Evolutionary conservation across 2,113 vertebrate genomes (phyloP).

Genomic region (Pluvialis apricaria): DNA sequence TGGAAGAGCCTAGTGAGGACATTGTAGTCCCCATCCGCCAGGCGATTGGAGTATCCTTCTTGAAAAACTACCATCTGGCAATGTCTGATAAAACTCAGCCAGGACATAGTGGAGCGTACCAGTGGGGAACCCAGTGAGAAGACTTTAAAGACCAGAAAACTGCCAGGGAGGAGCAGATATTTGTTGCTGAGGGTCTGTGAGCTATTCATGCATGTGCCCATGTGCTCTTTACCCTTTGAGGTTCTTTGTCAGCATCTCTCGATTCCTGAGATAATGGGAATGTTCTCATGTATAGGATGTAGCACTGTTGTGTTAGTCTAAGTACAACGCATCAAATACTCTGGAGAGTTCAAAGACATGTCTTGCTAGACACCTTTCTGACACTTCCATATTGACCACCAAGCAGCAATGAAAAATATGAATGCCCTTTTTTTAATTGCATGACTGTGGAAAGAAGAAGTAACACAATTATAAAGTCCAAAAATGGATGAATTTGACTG

Average conservation of each 20-base stretch:
- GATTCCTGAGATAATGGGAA: not conserved
- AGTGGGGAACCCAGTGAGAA: not conserved
- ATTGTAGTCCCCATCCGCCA: not conserved
- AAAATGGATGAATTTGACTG: not conserved
- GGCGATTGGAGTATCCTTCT: not conserved
- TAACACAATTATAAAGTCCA: not conserved
- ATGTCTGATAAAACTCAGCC: not conserved
- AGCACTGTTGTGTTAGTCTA: not conserved
- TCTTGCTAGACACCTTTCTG: not conserved
- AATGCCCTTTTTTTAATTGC: not conserved
- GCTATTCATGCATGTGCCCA: fast-evolving
- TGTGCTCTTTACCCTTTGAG: not conserved
- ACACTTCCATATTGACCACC: not conserved
- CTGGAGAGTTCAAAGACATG: not conserved
- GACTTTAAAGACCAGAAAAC: not conserved
- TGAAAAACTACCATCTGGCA: not conserved
- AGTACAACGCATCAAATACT: not conserved
- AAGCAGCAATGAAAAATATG: not conserved
- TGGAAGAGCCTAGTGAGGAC: not conserved
- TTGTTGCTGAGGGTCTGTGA: not conserved
- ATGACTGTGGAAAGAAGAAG: not conserved
- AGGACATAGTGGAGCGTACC: not conserved
- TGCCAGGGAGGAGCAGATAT: not conserved
- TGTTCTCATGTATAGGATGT: not conserved
- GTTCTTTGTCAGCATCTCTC: not conserved